Percentiles rank a stretch among this genome's conserved stretches.
Evolutionary conservation across 2,888 invertebrate species (phyloP).

Genomic region (Litoditis marina): DNA sequence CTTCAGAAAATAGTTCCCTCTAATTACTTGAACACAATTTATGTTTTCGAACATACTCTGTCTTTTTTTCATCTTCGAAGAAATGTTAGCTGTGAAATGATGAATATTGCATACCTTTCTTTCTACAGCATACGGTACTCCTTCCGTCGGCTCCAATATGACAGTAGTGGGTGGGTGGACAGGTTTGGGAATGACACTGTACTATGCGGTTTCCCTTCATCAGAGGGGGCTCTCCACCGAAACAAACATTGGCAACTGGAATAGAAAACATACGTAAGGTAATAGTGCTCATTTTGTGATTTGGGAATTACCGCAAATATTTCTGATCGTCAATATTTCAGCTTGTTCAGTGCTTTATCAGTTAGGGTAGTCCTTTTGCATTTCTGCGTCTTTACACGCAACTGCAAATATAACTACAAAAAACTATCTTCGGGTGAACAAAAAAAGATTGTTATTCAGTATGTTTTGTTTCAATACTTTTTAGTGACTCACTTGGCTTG

Average conservation of each 20-base stretch:
- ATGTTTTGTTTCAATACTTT: too few relatives aligned
- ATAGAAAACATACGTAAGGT: neutral
- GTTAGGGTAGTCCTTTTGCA: too few relatives aligned
- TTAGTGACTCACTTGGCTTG: slow-evolving; percentile 43
- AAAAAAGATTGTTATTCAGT: too few relatives aligned
- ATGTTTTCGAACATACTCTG: neutral
- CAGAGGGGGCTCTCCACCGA: slow-evolving; percentile 43
- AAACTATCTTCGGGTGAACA: too few relatives aligned
- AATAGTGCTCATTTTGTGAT: neutral
- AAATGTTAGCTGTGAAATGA: neutral
- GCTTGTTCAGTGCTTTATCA: too few relatives aligned
- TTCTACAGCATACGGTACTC: slow-evolving; percentile 47
- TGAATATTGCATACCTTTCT: slow-evolving; percentile 28
- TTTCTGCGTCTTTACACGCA: too few relatives aligned
- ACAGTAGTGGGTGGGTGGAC: slow-evolving; percentile 54
- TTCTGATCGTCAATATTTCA: too few relatives aligned
- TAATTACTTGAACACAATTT: too few relatives aligned
- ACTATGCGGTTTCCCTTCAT: slow-evolving; percentile 30
- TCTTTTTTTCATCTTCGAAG: neutral
- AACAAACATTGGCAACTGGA: slow-evolving; percentile 49
- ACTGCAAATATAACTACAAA: too few relatives aligned
- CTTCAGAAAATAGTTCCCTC: too few relatives aligned
- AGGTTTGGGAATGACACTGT: slow-evolving; percentile 39
- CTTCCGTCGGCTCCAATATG: slow-evolving; percentile 37
- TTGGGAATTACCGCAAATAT: too few relatives aligned